Conservation (phyloP, 2,113 vertebrate species). For the Clarias macrocephalus region DNA sequence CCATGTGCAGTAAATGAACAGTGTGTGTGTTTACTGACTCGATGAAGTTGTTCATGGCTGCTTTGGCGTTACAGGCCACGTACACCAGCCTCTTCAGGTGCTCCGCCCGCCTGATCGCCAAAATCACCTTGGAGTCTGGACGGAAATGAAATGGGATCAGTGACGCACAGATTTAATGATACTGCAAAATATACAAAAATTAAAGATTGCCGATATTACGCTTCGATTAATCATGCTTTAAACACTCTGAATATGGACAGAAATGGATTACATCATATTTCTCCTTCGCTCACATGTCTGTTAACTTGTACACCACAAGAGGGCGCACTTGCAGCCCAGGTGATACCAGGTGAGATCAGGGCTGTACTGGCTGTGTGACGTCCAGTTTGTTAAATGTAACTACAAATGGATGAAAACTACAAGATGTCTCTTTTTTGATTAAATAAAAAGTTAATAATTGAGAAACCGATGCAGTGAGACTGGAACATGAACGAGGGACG, state of each 20-base stretch:
- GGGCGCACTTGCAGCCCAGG: too few species aligned
- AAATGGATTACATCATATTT: too few species aligned
- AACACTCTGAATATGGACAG: neutral
- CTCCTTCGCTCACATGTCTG: too few species aligned
- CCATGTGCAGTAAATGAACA: neutral
- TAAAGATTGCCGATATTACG: neutral
- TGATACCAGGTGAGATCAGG: too few species aligned
- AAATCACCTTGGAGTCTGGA: slow-evolving; percentile 91
- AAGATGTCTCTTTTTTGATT: too few species aligned
- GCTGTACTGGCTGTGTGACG: too few species aligned
- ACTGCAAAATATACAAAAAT: too few species aligned
- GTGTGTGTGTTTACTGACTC: slow-evolving; percentile 80
- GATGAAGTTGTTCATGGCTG: slow-evolving; percentile 93
- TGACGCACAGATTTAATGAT: too few species aligned
- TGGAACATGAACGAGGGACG: neutral
- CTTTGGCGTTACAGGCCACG: slow-evolving; percentile 92
- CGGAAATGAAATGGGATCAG: neutral
- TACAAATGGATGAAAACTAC: too few species aligned
- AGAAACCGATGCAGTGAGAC: neutral
- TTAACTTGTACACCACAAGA: too few species aligned
- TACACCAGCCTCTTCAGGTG: slow-evolving; percentile 90
- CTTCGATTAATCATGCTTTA: neutral
- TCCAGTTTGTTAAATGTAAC: too few species aligned
- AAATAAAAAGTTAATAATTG: neutral
- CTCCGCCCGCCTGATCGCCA: slow-evolving; percentile 87